Base-by-base conservation (phyloP, 2,888 invertebrate species). In the Melikaiella ostensackeni region DNA sequence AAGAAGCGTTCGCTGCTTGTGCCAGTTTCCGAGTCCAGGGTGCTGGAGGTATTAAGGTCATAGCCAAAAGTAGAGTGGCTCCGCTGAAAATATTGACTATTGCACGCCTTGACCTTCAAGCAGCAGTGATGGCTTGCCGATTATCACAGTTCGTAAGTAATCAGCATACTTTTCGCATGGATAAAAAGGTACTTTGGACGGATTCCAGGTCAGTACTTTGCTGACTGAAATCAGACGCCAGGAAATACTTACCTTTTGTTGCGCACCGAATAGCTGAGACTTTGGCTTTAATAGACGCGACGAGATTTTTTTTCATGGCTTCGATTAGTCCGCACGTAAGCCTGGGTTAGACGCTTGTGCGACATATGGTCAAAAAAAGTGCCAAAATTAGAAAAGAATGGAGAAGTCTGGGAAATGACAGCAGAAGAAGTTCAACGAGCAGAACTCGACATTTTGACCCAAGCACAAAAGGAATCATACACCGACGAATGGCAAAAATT, bases 261-360 rank as follows among this genome's bases (percentile, higher is more conserved):
- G 76, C 78, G 2, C 83, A 86, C 64, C 66, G 84, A n/a, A 57
- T 84, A 13, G 82, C 82, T 5, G 83, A 84, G 66, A 84, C 84
- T 30, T 70, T 75, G 57, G 35, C 35, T 35, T 6, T 35, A 7
- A 35, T 35, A 35, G 35, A 7, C 35, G 6, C 35, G 8, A 35
- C 6, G 35, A 35, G 35, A 35, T n/a, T 35, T 7, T 7, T 35
- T 6, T 7, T 35, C 35, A 6, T 35, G 35, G 35, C 35, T 35
- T 35, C 35, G 35, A 7, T 35, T 35, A 2, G 13, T 42, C 13
- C 11, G 42, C 7, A 42, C 42, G 2, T 7, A 2, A 13, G 42
- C 42, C 42, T 42, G 46, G 46, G 38, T 11, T 11, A 38, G 9
- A 38, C 38, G 38, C 2, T 11, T 38, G 11, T 38, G 11, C 1